phyloP scores from a whole-genome alignment of 2,888 invertebrate genomes.

The Drosophila setosimentum region DNA sequence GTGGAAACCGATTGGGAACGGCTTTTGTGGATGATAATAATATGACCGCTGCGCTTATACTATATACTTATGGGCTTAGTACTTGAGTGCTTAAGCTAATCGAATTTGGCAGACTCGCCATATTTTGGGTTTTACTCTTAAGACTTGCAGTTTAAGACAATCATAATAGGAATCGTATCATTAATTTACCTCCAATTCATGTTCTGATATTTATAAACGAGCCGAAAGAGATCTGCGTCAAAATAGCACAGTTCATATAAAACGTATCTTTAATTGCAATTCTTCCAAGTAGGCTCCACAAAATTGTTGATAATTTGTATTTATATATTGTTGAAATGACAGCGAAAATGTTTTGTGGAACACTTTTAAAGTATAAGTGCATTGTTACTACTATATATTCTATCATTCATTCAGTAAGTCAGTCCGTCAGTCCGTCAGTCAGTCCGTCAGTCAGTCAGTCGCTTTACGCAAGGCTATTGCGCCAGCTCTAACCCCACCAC shows the following conservation, averaged over 20 bases:
- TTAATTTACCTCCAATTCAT: not conserved
- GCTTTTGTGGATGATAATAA: not conserved
- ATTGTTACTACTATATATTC: not conserved
- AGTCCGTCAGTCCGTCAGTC: conserved; percentile 52
- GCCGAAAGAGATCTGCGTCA: not conserved
- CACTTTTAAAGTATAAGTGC: not conserved
- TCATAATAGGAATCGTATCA: not conserved
- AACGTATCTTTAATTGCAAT: not conserved
- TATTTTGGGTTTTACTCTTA: not conserved
- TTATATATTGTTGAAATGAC: not conserved
- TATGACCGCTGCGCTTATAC: not conserved
- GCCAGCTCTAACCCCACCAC: not conserved
- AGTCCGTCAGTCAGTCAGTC: conserved; percentile 42
- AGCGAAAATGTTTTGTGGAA: not conserved
- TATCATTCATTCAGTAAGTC: conserved; percentile 35
- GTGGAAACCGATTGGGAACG: conserved; percentile 3
- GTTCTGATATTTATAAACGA: not conserved
- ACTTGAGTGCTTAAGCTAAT: not conserved
- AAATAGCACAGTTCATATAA: not conserved
- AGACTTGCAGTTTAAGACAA: not conserved
- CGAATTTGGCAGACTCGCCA: not conserved
- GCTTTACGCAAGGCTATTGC: not conserved
- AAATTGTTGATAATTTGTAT: not conserved
- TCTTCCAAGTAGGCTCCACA: accelerated
- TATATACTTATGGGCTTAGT: not conserved